Percentiles rank a stretch among this genome's conserved stretches.
Evolutionary conservation across 2,888 invertebrate genomes (phyloP).

Genomic region (Protophormia terraenovae): DNA sequence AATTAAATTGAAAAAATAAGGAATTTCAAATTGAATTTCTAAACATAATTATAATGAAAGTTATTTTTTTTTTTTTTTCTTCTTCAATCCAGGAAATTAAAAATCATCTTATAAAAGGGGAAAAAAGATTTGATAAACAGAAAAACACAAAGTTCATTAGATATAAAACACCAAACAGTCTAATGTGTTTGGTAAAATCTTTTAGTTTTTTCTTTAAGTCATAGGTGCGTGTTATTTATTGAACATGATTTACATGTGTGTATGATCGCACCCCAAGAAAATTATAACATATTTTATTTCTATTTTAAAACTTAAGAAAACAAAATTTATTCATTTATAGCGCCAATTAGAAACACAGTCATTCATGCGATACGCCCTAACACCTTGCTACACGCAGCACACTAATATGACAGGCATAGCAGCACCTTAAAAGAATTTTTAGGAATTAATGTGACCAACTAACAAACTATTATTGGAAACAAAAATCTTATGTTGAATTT

Average conservation of each 20-base stretch:
- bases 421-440: not conserved
- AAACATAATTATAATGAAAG: constrained; percentile 52
- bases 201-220: too few relatives aligned
- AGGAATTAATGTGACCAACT: constrained; percentile 7
- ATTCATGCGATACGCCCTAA: not conserved
- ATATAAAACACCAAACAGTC: not conserved
- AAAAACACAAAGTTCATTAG: not conserved
- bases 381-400: not conserved
- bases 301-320: too few relatives aligned
- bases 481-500: too few relatives aligned
- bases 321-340: not conserved
- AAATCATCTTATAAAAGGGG: not conserved
- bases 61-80: not conserved
- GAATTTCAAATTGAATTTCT: constrained; percentile 57
- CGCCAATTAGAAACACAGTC: not conserved
- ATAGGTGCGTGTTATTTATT: not conserved
- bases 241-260: not conserved
- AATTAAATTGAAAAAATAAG: constrained; percentile 11
- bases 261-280: too few relatives aligned
- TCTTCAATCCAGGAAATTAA: constrained; percentile 34
- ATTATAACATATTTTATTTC: too few relatives aligned
- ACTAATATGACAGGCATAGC: not conserved
- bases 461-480: too few relatives aligned
- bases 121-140: not conserved
- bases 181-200: not conserved